Percentiles rank a stretch among this genome's conserved stretches.
phyloP scores from a whole-genome alignment of 2,797 vertebrate species.

The Trichosurus vulpecula region DNA sequence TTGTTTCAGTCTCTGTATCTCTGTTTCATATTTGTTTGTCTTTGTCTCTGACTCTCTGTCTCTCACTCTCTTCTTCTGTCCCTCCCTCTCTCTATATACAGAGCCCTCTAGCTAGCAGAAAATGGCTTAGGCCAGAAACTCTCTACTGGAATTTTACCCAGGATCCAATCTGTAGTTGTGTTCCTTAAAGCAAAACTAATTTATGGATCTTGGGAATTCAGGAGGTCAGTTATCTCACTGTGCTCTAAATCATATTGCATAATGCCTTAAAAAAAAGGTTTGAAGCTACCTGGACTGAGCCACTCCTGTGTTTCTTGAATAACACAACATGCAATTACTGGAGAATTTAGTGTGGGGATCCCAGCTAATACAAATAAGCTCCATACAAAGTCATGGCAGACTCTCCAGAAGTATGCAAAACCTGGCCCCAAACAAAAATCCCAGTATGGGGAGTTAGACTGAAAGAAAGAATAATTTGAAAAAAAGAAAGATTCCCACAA shows the following conservation, averaged over 20 bases:
- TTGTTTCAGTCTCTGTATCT: background rate
- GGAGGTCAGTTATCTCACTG: background rate
- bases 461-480: background rate
- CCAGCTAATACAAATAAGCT: background rate
- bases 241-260: background rate
- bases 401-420: background rate
- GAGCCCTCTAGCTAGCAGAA: background rate
- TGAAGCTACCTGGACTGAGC: background rate
- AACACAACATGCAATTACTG: background rate
- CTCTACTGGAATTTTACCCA: background rate
- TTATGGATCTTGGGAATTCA: background rate
- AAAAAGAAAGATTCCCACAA: background rate
- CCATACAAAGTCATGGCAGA: background rate
- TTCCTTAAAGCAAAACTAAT: background rate
- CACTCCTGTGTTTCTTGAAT: background rate
- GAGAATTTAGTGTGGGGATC: background rate
- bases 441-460: background rate
- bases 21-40: background rate
- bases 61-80: accelerated
- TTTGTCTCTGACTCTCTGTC: background rate
- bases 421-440: background rate
- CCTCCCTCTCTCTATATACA: background rate
- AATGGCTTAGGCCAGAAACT: background rate
- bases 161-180: background rate
- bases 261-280: background rate